These are phyloP conservation scores for Pinctada fucata DNA, from an alignment of 2,888 invertebrate species.

Conservation along the genomic window DNA sequence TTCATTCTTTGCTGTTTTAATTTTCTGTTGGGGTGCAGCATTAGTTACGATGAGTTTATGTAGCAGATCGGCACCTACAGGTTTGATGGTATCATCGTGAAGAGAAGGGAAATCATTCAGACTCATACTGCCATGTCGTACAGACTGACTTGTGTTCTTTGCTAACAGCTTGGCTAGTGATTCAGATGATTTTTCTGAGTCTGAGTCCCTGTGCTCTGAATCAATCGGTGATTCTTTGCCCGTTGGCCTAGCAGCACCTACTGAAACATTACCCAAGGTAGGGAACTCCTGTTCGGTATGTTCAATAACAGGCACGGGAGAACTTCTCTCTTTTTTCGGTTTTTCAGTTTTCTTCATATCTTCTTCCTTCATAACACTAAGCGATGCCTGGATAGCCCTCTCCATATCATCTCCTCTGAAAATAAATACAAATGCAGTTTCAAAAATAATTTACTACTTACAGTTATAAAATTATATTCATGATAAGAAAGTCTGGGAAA, in stretches of 20 bases:
- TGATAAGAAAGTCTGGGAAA: not conserved
- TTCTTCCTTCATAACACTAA: slow-evolving; percentile 55
- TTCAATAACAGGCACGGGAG: slow-evolving; percentile 23
- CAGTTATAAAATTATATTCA: not conserved
- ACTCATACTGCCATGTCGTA: slow-evolving; percentile 59
- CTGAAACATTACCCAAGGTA: slow-evolving; percentile 29
- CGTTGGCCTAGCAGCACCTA: not conserved
- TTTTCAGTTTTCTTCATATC: slow-evolving; percentile 41
- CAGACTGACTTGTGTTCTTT: slow-evolving; percentile 70
- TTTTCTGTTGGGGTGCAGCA: not conserved
- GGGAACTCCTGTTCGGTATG: slow-evolving; percentile 52
- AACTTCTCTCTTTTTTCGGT: slow-evolving; percentile 19
- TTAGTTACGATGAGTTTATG: slow-evolving; percentile 9
- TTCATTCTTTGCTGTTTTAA: not conserved
- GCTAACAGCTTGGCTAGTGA: slow-evolving; percentile 74
- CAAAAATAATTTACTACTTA: not conserved
- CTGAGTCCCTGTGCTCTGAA: slow-evolving; percentile 27
- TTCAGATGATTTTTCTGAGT: slow-evolving; percentile 31
- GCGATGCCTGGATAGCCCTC: slow-evolving; percentile 61
- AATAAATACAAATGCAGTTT: not conserved
- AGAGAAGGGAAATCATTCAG: slow-evolving; percentile 61
- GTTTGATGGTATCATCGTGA: slow-evolving; percentile 23
- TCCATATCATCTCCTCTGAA: slow-evolving; percentile 62
- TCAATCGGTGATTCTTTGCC: slow-evolving; percentile 26
- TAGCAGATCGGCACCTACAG: not conserved